Evolutionary conservation across 1,140 invertebrate genomes (phyloP).

Genomic region (Adelges cooleyi): DNA sequence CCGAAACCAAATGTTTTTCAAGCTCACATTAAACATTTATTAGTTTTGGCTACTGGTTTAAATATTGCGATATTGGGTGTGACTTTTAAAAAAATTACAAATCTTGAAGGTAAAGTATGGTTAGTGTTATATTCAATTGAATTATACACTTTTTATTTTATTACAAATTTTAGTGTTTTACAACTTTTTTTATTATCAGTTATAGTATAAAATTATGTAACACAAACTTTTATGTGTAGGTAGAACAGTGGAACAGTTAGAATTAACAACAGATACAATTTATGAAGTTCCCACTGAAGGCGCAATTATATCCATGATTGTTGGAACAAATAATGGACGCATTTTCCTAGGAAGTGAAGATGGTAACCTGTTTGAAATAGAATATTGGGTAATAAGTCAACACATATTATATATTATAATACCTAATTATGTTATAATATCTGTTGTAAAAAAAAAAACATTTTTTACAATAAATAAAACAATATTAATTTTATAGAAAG

Average conservation of each 20-base stretch:
- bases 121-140: too few relatives aligned
- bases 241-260: slow-evolving; percentile 58
- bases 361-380: slow-evolving; percentile 89
- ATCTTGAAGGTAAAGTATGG: slow-evolving; percentile 38
- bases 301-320: slow-evolving; percentile 68
- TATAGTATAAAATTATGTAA: too few relatives aligned
- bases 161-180: slow-evolving; percentile 7
- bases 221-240: background rate
- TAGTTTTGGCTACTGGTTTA: slow-evolving; percentile 81
- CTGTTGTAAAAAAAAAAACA: too few relatives aligned
- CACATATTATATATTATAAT: background rate
- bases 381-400: slow-evolving; percentile 81
- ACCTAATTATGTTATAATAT: background rate
- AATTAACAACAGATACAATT: slow-evolving; percentile 84
- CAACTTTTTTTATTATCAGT: background rate
- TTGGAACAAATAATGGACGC: slow-evolving; percentile 68
- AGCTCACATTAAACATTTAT: slow-evolving; percentile 79
- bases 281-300: slow-evolving; percentile 89
- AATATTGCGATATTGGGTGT: slow-evolving; percentile 86
- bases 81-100: slow-evolving; percentile 44
- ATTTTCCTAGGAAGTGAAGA: slow-evolving; percentile 93
- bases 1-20: slow-evolving; percentile 80
- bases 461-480: too few relatives aligned
- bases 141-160: too few relatives aligned
- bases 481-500: slow-evolving; percentile 43